These are phyloP conservation scores for Hassar affinis DNA, from an alignment of 2,113 vertebrate species.

Conservation along the genomic window DNA sequence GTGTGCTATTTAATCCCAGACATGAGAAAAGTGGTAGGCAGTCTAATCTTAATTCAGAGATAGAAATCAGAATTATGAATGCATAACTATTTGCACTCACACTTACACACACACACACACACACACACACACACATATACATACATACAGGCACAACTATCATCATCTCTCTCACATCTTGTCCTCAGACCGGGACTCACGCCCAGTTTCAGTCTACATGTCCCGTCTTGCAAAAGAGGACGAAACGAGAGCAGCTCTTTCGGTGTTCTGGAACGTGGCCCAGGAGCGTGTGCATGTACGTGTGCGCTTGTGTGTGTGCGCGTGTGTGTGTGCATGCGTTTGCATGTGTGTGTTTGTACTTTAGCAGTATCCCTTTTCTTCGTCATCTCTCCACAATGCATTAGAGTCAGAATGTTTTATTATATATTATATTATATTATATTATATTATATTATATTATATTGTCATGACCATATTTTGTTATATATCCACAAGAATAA, in stretches of 20 bases:
- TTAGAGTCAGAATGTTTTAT: background rate
- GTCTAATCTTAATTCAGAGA: slow-evolving; percentile 11
- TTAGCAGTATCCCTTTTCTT: slow-evolving; percentile 10
- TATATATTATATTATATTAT: too few relatives aligned
- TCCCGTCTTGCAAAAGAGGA: slow-evolving; percentile 59
- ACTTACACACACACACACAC: slow-evolving; percentile 29
- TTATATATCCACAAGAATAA: too few relatives aligned
- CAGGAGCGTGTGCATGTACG: background rate
- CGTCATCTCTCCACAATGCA: slow-evolving; percentile 13
- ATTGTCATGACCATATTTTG: background rate
- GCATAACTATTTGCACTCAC: background rate
- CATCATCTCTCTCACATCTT: slow-evolving; percentile 29
- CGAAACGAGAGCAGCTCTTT: slow-evolving; percentile 33
- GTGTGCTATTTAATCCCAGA: background rate
- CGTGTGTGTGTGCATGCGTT: slow-evolving; percentile 11
- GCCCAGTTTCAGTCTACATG: slow-evolving; percentile 76
- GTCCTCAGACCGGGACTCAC: slow-evolving; percentile 59
- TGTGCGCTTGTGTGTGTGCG: slow-evolving; percentile 6
- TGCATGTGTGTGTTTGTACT: slow-evolving; percentile 6
- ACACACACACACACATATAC: slow-evolving; percentile 36
- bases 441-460: too few relatives aligned
- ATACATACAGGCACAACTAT: background rate
- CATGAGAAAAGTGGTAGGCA: background rate
- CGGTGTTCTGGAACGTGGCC: slow-evolving; percentile 31
- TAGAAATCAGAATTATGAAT: slow-evolving; percentile 3